Evolutionary conservation across 2,888 invertebrate species (phyloP).

Genomic region (Cheilosia urbana): DNA sequence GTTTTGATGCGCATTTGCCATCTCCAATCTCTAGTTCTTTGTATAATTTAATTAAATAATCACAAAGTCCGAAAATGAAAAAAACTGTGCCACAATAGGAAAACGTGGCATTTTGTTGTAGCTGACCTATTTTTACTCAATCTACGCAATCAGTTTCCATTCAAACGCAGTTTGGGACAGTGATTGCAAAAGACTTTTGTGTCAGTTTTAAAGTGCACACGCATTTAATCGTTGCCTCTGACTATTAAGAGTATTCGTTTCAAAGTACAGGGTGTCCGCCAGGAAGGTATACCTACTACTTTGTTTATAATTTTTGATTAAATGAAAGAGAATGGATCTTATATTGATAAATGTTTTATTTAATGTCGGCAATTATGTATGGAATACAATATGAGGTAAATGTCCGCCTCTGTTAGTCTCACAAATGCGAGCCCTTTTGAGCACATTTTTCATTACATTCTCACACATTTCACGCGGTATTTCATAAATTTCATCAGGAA

Average conservation of each 20-base stretch:
- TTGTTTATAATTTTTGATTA: no score
- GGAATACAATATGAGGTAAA: no score
- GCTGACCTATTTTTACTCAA: conserved; percentile 40
- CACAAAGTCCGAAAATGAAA: conserved; percentile 1
- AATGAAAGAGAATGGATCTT: no score
- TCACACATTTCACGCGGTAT: no score
- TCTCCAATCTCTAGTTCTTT: neutral
- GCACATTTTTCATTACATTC: no score
- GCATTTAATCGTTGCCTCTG: neutral
- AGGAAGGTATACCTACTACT: no score
- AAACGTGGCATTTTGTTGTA: conserved; percentile 37
- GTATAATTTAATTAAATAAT: conserved; percentile 43
- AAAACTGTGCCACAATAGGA: neutral
- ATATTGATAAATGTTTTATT: no score
- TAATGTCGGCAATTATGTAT: no score
- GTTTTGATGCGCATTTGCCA: conserved; percentile 21
- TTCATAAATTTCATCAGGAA: no score
- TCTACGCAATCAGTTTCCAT: neutral
- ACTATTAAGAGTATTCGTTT: neutral
- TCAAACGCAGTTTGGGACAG: neutral
- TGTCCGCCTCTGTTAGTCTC: no score
- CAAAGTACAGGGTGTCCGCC: no score
- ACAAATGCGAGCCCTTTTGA: no score
- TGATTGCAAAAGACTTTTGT: conserved; percentile 3
- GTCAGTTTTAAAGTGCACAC: neutral